Evolutionary conservation across 2,797 vertebrate species (phyloP).

Genomic region (Eulemur mongoz): DNA sequence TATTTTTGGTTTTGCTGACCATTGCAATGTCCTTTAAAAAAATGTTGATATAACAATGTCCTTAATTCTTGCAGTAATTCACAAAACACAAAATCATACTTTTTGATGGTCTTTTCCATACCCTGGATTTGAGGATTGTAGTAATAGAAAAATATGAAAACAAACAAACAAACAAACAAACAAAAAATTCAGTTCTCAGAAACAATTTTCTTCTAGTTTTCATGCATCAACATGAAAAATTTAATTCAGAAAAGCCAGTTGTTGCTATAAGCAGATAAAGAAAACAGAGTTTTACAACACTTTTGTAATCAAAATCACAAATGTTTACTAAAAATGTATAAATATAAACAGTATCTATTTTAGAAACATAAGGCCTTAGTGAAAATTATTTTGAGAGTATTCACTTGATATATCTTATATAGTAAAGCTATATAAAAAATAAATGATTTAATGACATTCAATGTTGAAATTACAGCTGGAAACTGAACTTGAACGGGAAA

Average conservation of each 20-base stretch:
- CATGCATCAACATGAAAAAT: constrained; percentile 48
- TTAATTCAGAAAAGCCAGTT: constrained; percentile 57
- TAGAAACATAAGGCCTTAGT: constrained; percentile 57
- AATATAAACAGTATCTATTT: not conserved
- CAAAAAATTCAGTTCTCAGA: constrained; percentile 63
- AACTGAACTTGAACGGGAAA: constrained; percentile 19
- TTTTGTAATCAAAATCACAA: constrained; percentile 70
- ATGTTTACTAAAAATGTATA: constrained; percentile 36
- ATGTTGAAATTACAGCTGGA: constrained; percentile 28
- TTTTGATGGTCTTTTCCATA: not conserved
- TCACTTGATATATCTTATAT: constrained; percentile 58
- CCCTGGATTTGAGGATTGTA: constrained; percentile 47
- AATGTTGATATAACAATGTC: constrained; percentile 50
- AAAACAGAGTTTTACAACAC: constrained; percentile 64
- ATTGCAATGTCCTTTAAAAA: constrained; percentile 58
- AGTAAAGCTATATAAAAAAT: constrained; percentile 69
- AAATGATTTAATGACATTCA: constrained; percentile 16
- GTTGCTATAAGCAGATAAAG: constrained; percentile 64
- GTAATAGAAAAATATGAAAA: constrained; percentile 51
- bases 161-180: not conserved
- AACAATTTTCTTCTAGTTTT: constrained; percentile 58
- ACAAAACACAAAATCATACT: constrained; percentile 35
- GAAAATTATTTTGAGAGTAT: constrained; percentile 62
- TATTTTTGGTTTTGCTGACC: constrained; percentile 73
- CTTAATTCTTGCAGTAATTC: constrained; percentile 55